Base-by-base conservation (phyloP, 1,140 invertebrate genomes). In the Scylla paramamosain region DNA sequence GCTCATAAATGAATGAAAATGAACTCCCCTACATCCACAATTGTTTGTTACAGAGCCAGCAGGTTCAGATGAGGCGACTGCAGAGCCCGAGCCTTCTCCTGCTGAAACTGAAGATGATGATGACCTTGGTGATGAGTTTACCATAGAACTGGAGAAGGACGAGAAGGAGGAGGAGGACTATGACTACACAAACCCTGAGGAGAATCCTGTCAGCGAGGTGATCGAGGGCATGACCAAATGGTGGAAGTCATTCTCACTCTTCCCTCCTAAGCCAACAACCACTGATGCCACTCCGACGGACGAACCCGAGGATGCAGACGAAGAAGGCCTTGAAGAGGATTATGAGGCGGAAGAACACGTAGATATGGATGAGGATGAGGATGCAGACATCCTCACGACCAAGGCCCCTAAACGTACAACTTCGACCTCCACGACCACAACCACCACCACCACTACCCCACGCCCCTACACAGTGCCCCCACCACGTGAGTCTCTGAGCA, bases 371-470 rank as follows among this genome's bases (percentile, higher is more conserved):
- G 29, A n/a, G 6, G 25, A 82, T 25, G 32, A 32, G 6, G 46
- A 32, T 25, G 86, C 7, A 7, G 86, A 90, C 4, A 32, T 14
- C 32, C 28, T 48, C 29, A 10, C 25, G 16, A 59, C 52, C 10
- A 59, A 12, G 52, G 12, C 52, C 10, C 10, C 52, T 59, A 59
- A 59, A 4, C 12, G 12, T 59, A 12, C 52, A 59, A 14, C 52
- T 1, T 59, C 52, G 12, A 28, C 48, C 8, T 16, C 88, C 88
- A 90, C 8, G 31, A 46, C 12, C 25, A 86, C 84, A 0, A 91
- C 92, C 14, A 52, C 92, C 14, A 93, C 82, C n/a, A 48, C 82
- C 25, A 86, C 92, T 25, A 93, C 45, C 3, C 7, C 52, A 52
- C 28, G 20, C 0, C 82, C 92, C 7, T 59, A 67, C 59, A 32